These are phyloP conservation scores for Phyto melanocephala DNA, from an alignment of 2,888 invertebrate genomes.

Conservation along the genomic window DNA sequence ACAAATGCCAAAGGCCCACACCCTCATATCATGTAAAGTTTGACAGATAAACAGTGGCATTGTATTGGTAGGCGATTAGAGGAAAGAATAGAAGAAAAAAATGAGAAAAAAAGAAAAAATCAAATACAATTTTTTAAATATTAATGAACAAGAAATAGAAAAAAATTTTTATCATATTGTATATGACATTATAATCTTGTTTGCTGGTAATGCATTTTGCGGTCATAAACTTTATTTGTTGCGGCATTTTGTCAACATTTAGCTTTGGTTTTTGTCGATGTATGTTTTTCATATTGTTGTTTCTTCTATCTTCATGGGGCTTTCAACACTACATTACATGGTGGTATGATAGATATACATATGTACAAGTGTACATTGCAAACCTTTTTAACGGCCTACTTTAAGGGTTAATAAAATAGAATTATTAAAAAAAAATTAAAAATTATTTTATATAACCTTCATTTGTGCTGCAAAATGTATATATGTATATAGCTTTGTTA, in stretches of 20 bases:
- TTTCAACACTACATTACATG: slow-evolving; percentile 46
- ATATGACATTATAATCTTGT: slow-evolving; percentile 55
- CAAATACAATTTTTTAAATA: slow-evolving; percentile 12
- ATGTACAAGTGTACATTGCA: not conserved
- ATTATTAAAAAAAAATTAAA: no score
- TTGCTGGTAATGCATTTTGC: slow-evolving; percentile 62
- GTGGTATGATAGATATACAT: slow-evolving; percentile 6
- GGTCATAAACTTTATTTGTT: slow-evolving; percentile 66
- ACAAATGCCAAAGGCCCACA: slow-evolving; percentile 21
- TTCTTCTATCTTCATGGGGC: slow-evolving; percentile 4
- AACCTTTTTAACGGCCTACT: slow-evolving; percentile 10
- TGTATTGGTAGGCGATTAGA: slow-evolving; percentile 5
- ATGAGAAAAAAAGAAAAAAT: not conserved
- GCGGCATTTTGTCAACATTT: slow-evolving; percentile 65
- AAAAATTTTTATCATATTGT: no score
- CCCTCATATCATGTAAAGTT: slow-evolving; percentile 29
- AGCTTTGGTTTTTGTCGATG: slow-evolving; percentile 40
- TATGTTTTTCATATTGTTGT: slow-evolving; percentile 4
- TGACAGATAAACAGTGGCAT: not conserved
- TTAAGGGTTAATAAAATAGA: no score
- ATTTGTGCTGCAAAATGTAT: no score
- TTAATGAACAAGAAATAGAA: slow-evolving; percentile 7
- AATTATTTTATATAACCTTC: no score
- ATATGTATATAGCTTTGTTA: no score
- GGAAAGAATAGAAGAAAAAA: not conserved